A percentile compares a stretch with the other conserved stretches of the same genome.
phyloP scores from a whole-genome alignment of 2,888 invertebrate genomes.

The Chymomyza amoena region DNA sequence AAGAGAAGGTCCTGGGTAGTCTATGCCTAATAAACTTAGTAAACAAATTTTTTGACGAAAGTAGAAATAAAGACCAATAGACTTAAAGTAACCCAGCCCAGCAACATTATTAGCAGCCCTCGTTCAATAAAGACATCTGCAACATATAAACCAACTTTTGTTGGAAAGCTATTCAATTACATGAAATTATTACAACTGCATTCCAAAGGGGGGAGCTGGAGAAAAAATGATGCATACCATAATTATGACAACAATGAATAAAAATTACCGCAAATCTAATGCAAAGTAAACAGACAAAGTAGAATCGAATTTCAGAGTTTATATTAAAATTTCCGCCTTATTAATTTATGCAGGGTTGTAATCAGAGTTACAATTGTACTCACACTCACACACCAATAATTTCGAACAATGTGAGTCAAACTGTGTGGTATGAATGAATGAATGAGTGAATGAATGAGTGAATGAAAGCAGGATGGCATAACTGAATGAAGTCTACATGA shows the following conservation, averaged over 20 bases:
- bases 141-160: constrained; percentile 43
- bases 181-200: not conserved
- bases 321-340: constrained; percentile 76
- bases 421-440: not conserved
- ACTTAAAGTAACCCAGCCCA: no score
- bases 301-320: constrained; percentile 56
- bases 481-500: constrained; percentile 41
- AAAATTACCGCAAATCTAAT: constrained; percentile 16
- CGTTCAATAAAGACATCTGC: not conserved
- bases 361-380: constrained; percentile 18
- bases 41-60: no score
- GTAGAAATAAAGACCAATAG: no score
- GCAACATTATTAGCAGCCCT: no score
- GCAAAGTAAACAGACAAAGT: constrained; percentile 23
- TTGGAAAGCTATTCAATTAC: constrained; percentile 51
- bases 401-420: not conserved
- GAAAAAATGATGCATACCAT: constrained; percentile 15
- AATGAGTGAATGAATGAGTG: not conserved
- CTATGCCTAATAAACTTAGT: no score
- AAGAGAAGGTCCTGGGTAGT: no score
- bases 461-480: constrained; percentile 22
- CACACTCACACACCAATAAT: constrained; percentile 17
- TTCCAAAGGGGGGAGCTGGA: not conserved
- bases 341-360: constrained; percentile 56
- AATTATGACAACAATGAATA: constrained; percentile 58